Base-by-base conservation (phyloP, 2,888 invertebrate species). In the Strigamia maritima region DNA sequence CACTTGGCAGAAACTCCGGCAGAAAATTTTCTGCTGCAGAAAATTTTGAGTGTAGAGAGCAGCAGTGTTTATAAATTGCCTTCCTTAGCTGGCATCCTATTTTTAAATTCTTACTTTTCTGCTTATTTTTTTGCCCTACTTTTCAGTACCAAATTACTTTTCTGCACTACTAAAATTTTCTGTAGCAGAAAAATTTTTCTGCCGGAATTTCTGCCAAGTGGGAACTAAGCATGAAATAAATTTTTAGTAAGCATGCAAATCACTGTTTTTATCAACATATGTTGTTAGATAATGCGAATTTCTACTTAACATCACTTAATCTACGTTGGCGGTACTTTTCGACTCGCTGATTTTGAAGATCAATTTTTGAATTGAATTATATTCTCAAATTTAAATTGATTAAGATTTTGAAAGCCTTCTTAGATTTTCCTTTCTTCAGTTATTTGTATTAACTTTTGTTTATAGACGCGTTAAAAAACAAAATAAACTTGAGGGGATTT, bases 401-500 rank as follows among this genome's bases (percentile, higher is more conserved):
- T 19, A 54, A 19, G 19, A 54, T 8, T 54, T 54, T 54, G 54
- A 54, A 54, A 54, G 22, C 54, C 16, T n/a, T 8, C 54, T 22
- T 54, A 6, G n/a, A n/a, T 6, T 19, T 54, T 54, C n/a, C n/a
- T 8, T 19, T 54, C 19, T 54, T 54, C 2, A n/a, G 6, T 19
- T 54, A 22, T 44, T n/a, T 54, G n/a, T 19, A 16, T 54, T 54
- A 54, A 54, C 54, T 54, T 54, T 54, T 54, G 54, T 54, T 54
- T 54, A 54, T 54, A 19, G 54, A 19, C 54, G 54, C 54, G 54
- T 54, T 19, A 54, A 54, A 44, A 54, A 22, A 54, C 54, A 54
- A 54, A 54, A 54, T 54, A 54, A 54, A 54, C n/a, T 54, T 54
- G 54, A 54, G 19, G 54, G 19, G 54, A 54, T 54, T 54, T 54